Evolutionary conservation across 2,888 invertebrate species (phyloP), one percentile per base, ranked within the genome.

Genomic region (Dryadula phaetusa): DNA sequence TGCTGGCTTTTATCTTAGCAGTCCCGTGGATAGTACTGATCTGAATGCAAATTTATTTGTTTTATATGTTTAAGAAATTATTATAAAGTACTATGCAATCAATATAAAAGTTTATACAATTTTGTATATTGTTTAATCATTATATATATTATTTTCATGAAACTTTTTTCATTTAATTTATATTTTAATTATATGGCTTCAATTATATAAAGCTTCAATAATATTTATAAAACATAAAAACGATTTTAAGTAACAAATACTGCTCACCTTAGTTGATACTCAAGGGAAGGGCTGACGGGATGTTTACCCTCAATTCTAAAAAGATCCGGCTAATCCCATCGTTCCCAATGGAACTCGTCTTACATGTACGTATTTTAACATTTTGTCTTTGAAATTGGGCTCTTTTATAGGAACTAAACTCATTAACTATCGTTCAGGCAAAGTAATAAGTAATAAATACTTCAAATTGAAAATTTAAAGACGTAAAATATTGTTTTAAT

Each of bases 291-390:
- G 75, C 79, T 82, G 81, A 82, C 79, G 82, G 81, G 82, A 86
- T 87, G 88, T 87, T 88, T 89, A 84, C 85, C 86, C 86, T 85
- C 86, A 84, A 87, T 87, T 87, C 85, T 79, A 82, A 83, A 85
- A 84, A 85, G 85, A 88, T 87, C 84, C 82, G 80, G 82, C 84
- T 88, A 88, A 89, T 90, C 89, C 86, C 75, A 76, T 72, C 76
- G 73, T 80, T 84, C 83, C 79, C 86, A 64, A 70, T 71, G 79
- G 84, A 78, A 78, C 73, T 76, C 75, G 76, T 79, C 77, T 78
- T 52, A 52, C 52, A 52, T 52, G 74, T 75, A 77, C 81, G 84
- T 84, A 82, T 82, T 81, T 82, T 82, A 77, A 78, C 76, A 74
- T 77, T 78, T 72, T 74, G 69, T 73, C 74, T 67, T 71, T 72